Conservation (phyloP, 2,888 invertebrate species). For the Netelia melanura region DNA sequence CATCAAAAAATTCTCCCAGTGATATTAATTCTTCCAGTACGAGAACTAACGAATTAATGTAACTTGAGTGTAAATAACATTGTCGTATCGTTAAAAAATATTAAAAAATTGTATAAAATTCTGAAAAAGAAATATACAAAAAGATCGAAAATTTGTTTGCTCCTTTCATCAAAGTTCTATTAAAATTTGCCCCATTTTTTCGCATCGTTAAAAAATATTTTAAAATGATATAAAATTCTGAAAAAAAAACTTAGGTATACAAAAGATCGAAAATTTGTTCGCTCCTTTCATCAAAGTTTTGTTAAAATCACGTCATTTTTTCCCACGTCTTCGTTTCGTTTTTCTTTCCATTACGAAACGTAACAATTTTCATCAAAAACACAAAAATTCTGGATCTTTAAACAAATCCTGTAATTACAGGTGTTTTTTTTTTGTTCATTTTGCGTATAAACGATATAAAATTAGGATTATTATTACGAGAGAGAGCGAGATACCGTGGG, state of each 20-base stretch:
- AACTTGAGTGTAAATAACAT: constrained; percentile 63
- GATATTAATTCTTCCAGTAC: not conserved
- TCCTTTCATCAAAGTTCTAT: not conserved
- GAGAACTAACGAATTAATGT: constrained; percentile 19
- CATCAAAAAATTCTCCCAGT: constrained; percentile 25
- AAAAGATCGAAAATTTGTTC: too few relatives aligned
- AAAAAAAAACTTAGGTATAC: too few relatives aligned
- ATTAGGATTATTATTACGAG: constrained; percentile 26
- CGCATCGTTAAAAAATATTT: too few relatives aligned
- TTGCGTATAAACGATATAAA: not conserved
- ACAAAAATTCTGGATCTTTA: too few relatives aligned
- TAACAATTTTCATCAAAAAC: too few relatives aligned
- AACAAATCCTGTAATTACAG: too few relatives aligned
- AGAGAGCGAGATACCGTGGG: constrained; percentile 48
- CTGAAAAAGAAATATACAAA: not conserved
- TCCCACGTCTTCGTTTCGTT: too few relatives aligned
- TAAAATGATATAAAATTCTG: too few relatives aligned
- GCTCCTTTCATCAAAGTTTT: not conserved
- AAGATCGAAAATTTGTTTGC: not conserved
- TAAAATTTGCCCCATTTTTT: not conserved
- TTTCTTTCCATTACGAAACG: too few relatives aligned
- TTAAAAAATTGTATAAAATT: constrained; percentile 1
- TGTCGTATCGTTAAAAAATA: constrained; percentile 28
- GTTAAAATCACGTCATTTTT: not conserved
- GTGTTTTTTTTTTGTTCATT: too few relatives aligned